phyloP scores from a whole-genome alignment of 2,888 invertebrate species.

The Acanthopleura granulata region DNA sequence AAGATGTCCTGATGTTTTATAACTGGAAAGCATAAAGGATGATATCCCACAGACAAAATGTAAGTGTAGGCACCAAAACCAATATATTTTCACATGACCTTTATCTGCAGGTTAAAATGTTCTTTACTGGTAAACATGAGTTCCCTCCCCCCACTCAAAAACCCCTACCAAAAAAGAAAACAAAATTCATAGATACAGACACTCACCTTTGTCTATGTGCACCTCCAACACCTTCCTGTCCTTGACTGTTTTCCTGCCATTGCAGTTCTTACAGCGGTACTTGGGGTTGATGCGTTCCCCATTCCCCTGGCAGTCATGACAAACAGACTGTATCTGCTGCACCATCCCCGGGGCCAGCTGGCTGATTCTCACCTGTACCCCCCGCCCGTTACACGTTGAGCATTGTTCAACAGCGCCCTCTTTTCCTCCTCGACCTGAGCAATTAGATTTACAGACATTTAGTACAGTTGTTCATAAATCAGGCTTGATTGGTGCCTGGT shows the following conservation, averaged over 20 bases:
- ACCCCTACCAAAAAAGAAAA: no score
- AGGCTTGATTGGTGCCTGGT: background rate
- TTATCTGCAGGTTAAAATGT: no score
- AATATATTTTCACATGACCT: no score
- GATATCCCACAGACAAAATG: no score
- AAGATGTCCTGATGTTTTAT: no score
- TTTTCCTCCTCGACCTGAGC: slow-evolving; percentile 88
- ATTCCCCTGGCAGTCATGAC: slow-evolving; percentile 88
- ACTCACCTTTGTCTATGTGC: slow-evolving; percentile 81
- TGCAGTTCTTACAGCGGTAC: slow-evolving; percentile 93
- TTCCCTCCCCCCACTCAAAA: no score
- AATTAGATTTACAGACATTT: no score
- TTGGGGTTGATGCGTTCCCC: slow-evolving; percentile 75
- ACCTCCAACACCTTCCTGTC: slow-evolving; percentile 96
- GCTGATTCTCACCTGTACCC: slow-evolving; percentile 81
- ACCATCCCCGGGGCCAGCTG: slow-evolving; percentile 83
- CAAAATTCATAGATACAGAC: no score
- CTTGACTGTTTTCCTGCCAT: slow-evolving; percentile 89
- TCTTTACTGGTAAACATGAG: no score
- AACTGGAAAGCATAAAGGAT: no score
- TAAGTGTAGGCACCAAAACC: no score
- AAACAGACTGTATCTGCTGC: slow-evolving; percentile 92
- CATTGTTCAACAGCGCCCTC: slow-evolving; percentile 92
- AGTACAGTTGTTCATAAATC: background rate
- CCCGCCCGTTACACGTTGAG: slow-evolving; percentile 87